Conservation (phyloP, 2,797 vertebrate species). For the Clarias fuscus region DNA sequence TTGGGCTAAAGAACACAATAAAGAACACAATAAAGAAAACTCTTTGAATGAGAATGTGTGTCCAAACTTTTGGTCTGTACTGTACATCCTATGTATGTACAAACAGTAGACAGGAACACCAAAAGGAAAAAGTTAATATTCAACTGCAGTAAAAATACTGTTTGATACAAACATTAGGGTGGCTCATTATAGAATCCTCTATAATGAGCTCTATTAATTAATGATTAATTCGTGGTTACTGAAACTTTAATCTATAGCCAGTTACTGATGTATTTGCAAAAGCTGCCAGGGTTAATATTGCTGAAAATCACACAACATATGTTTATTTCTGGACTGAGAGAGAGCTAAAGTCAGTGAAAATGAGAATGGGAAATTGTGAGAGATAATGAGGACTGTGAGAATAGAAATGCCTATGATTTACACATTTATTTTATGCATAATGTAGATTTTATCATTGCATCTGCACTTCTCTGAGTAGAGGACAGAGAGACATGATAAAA, state of each 20-base stretch:
- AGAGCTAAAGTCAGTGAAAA: not conserved
- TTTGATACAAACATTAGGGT: not conserved
- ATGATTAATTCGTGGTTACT: too few species aligned
- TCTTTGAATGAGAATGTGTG: too few species aligned
- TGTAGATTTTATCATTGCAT: conserved; percentile 19
- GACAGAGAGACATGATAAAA: conserved; percentile 9
- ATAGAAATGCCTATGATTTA: conserved; percentile 15
- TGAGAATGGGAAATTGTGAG: conserved; percentile 21
- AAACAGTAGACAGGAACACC: not conserved
- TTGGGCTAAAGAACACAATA: too few species aligned
- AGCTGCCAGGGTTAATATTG: not conserved
- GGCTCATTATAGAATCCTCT: too few species aligned
- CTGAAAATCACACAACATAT: not conserved
- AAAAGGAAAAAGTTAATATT: not conserved
- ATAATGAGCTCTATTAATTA: too few species aligned
- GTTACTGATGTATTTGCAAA: not conserved
- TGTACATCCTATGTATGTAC: not conserved
- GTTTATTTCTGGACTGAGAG: not conserved
- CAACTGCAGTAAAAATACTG: not conserved
- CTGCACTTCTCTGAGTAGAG: conserved; percentile 4
- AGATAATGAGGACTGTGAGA: conserved; percentile 5
- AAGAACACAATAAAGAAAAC: too few species aligned
- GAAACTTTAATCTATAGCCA: not conserved
- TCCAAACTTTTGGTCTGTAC: too few species aligned
- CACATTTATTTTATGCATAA: conserved; percentile 11